These are phyloP conservation scores for Microcebus jonahi DNA, from an alignment of 2,113 vertebrate genomes.

Conservation along the genomic window DNA sequence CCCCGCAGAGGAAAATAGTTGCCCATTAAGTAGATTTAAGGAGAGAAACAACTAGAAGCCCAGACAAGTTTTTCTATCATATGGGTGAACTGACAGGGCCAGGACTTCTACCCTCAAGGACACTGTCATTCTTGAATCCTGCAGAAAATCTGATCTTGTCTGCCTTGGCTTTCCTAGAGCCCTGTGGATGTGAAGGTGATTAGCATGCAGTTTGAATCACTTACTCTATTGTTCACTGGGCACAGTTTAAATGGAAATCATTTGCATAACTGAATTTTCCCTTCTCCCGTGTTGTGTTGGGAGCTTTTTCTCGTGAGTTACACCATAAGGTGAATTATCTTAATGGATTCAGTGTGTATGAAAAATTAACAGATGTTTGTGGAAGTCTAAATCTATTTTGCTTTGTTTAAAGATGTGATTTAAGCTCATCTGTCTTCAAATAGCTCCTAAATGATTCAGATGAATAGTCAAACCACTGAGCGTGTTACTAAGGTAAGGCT, in stretches of 20 bases:
- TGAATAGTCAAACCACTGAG: constrained; percentile 61
- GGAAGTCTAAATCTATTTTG: constrained; percentile 71
- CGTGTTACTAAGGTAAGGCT: constrained; percentile 27
- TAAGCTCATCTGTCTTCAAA: constrained; percentile 72
- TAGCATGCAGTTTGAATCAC: constrained; percentile 40
- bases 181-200: constrained; percentile 31
- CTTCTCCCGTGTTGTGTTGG: not conserved
- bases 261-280: constrained; percentile 72
- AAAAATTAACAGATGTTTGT: constrained; percentile 79
- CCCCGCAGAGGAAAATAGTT: not conserved
- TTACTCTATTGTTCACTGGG: constrained; percentile 42
- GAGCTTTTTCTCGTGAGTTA: constrained; percentile 49
- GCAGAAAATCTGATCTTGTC: not conserved
- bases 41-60: not conserved
- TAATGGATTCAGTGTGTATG: constrained; percentile 66
- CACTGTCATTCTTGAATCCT: not conserved
- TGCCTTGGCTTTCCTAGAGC: not conserved
- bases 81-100: not conserved
- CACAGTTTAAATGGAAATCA: constrained; percentile 53
- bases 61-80: not conserved
- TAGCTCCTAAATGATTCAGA: constrained; percentile 67
- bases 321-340: constrained; percentile 76
- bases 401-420: constrained; percentile 78
- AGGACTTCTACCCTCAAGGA: not conserved
- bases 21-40: not conserved